These are phyloP conservation scores for Gymnocheta viridis DNA, from an alignment of 2,888 invertebrate genomes.

Conservation along the genomic window DNA sequence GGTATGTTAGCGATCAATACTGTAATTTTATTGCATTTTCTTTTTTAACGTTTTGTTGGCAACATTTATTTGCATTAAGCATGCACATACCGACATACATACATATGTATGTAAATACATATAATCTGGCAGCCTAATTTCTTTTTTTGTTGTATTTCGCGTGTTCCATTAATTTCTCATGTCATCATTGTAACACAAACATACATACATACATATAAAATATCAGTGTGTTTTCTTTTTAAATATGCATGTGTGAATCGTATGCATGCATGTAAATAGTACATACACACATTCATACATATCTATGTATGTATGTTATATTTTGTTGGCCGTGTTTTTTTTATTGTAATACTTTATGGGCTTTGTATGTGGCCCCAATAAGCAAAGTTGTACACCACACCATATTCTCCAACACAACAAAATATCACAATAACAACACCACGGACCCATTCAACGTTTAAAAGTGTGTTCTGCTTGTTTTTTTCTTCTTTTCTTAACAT, in stretches of 20 bases:
- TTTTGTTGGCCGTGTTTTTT: conserved; percentile 32
- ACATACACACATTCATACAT: not conserved
- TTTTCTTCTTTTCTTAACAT: conserved; percentile 48
- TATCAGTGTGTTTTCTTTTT: conserved; percentile 38
- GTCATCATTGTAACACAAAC: conserved; percentile 57
- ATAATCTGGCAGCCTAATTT: conserved; percentile 66
- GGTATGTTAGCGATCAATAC: too few relatives aligned
- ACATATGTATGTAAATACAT: not conserved
- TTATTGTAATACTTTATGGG: conserved; percentile 51
- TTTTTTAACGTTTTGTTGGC: too few relatives aligned
- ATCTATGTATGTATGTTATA: not conserved
- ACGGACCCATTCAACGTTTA: not conserved
- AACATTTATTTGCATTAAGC: too few relatives aligned
- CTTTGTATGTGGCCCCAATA: conserved; percentile 69
- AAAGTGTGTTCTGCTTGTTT: conserved; percentile 15
- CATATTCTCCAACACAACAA: conserved; percentile 40
- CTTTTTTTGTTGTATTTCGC: conserved; percentile 42
- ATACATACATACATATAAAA: conserved; percentile 36
- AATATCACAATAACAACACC: conserved; percentile 8
- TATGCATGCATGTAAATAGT: not conserved
- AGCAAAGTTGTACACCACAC: conserved; percentile 68
- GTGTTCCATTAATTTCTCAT: conserved; percentile 64
- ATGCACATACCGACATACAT: not conserved
- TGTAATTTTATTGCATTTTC: too few relatives aligned
- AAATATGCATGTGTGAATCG: conserved; percentile 20